Evolutionary conservation across 2,113 vertebrate species (phyloP), one percentile per base, ranked within the genome.

Genomic region (Notarius lentiginosus): DNA sequence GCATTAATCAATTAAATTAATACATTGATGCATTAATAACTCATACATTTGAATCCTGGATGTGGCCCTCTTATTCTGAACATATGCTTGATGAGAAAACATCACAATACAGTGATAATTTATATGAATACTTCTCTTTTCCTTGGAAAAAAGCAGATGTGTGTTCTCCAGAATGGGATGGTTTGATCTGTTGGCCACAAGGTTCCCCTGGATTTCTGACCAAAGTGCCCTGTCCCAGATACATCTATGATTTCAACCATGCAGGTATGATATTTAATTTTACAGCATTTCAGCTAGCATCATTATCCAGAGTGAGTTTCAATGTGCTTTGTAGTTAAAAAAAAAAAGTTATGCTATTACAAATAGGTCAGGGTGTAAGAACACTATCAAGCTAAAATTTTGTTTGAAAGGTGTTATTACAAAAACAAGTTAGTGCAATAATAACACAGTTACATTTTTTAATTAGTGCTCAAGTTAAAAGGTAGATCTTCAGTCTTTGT

Each of bases 231-330:
- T 98, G 97, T 20, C 97, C 97, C 24, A 83, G 92, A 88, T 98
- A 98, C 89, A 92, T 98, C 90, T 97, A 97, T 66, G 97, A 98
- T 91, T 97, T 98, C 93, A 97, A 98, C 92, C 97, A 97, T 90
- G 95, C 95, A 94, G 97, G 97, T 97, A 92, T 90, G 58, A 41
- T 80, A 14, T 34, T 60, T 22, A 60, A 55, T 27, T 77, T 27
- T 15, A 53, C 73, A 56, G n/a, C 7, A 34, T 55, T 83, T 55
- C n/a, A 7, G 6, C 15, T 7, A 12, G 22, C 10, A 76, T 10
- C 1, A 27, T 79, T 55, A 30, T 15, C 51, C 3, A 56, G 14
- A 56, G n/a, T 56, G 14, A 18, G 7, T 56, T 18, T 22, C 41
- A 49, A 51, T 10, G 10, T 51, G n/a, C 11, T 58, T 58, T 27